phyloP scores from a whole-genome alignment of 1,140 invertebrate genomes.

The Onthophagus taurus region DNA sequence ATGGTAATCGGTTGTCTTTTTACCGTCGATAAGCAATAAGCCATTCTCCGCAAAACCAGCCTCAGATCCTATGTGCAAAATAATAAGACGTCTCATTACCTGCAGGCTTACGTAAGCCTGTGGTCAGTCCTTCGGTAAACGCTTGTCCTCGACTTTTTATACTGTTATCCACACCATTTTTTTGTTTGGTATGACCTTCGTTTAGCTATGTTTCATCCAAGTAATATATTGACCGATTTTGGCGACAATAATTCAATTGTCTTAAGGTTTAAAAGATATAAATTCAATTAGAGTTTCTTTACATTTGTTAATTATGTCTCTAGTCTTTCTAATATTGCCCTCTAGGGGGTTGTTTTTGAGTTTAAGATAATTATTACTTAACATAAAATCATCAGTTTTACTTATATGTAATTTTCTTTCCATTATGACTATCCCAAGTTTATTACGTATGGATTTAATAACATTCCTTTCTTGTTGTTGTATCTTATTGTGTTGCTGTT shows the following conservation, averaged over 20 bases:
- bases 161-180: neutral
- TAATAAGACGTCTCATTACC: slow-evolving; percentile 30
- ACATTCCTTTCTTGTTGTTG: too few relatives aligned
- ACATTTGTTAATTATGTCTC: too few relatives aligned
- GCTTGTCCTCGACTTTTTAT: slow-evolving; percentile 17
- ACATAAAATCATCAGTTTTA: too few relatives aligned
- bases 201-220: neutral
- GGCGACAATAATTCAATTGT: neutral
- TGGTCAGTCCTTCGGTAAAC: slow-evolving; percentile 26
- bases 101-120: slow-evolving; percentile 29
- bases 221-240: neutral
- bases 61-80: slow-evolving; percentile 26
- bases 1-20: slow-evolving; percentile 9
- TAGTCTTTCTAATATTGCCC: too few relatives aligned
- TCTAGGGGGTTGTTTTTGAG: too few relatives aligned
- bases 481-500: too few relatives aligned
- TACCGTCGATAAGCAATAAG: slow-evolving; percentile 15
- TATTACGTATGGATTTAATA: too few relatives aligned
- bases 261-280: too few relatives aligned
- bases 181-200: slow-evolving; percentile 2
- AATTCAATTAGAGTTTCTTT: too few relatives aligned
- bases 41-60: slow-evolving; percentile 17
- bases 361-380: too few relatives aligned
- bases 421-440: too few relatives aligned
- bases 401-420: too few relatives aligned